phyloP scores from a whole-genome alignment of 1,140 invertebrate genomes.

The Temnothorax nylanderi region DNA sequence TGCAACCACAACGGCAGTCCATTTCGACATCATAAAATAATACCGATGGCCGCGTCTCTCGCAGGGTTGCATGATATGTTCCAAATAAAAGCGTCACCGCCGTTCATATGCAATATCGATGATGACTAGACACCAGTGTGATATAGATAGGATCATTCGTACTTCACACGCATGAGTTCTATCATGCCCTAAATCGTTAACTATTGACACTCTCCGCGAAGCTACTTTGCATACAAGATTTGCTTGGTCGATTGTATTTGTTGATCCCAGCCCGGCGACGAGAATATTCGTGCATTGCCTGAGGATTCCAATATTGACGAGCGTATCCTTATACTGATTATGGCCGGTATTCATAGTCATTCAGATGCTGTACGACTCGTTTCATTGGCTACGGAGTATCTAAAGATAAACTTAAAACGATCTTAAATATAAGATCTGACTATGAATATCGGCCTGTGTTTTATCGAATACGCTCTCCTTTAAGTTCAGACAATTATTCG shows the following conservation, averaged over 20 bases:
- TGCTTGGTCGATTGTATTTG: slow-evolving; percentile 5
- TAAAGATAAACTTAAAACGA: no score
- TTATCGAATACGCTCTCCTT: neutral
- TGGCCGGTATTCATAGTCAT: no score
- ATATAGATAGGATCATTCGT: neutral
- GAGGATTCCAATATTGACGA: neutral
- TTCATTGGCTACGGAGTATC: no score
- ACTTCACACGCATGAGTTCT: neutral
- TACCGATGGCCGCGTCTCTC: neutral
- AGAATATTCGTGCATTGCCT: neutral
- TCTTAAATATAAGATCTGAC: no score
- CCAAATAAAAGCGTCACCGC: neutral
- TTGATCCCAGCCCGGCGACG: neutral
- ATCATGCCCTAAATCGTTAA: neutral
- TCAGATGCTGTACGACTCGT: no score
- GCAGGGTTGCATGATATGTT: slow-evolving; percentile 15
- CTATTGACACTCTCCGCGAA: neutral
- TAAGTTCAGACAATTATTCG: neutral
- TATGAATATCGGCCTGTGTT: no score
- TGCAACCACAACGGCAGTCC: neutral
- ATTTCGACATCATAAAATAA: neutral
- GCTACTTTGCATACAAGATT: neutral
- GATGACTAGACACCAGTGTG: neutral
- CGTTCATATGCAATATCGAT: neutral
- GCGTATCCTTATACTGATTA: neutral